Conservation (phyloP, 1,140 invertebrate genomes). For the Lasaia peninsularis region DNA sequence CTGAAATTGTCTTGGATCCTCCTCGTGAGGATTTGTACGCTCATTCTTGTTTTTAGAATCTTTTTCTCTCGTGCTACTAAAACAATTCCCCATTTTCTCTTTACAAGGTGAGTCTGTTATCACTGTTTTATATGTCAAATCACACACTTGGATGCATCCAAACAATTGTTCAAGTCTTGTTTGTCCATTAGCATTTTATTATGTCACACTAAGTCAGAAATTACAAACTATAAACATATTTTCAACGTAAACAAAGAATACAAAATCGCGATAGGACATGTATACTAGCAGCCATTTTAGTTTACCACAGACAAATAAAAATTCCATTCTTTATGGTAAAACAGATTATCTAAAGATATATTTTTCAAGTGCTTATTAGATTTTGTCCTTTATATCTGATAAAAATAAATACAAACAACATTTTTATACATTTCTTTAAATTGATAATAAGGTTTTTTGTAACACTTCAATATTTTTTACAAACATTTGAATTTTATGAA, state of each 20-base stretch:
- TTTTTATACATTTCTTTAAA: no score
- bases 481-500: no score
- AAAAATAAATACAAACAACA: no score
- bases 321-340: slow-evolving; percentile 6
- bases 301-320: slow-evolving; percentile 51
- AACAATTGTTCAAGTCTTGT: slow-evolving; percentile 56
- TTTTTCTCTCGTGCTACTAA: slow-evolving; percentile 81
- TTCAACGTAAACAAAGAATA: slow-evolving; percentile 75
- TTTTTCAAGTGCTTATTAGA: no score
- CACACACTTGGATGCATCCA: slow-evolving; percentile 65
- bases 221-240: slow-evolving; percentile 51
- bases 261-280: slow-evolving; percentile 63
- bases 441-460: no score
- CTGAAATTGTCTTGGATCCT: slow-evolving; percentile 79
- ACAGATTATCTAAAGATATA: not conserved
- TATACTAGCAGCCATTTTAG: slow-evolving; percentile 69
- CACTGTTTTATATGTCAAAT: slow-evolving; percentile 72
- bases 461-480: no score
- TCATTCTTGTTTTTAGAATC: slow-evolving; percentile 81
- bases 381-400: no score
- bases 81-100: slow-evolving; percentile 85
- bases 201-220: slow-evolving; percentile 64
- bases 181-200: slow-evolving; percentile 72
- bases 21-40: slow-evolving; percentile 80
- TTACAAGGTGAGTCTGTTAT: slow-evolving; percentile 73